Evolutionary conservation across 2,113 vertebrate species (phyloP), one percentile per base, ranked within the genome.

Genomic region (Bubalus kerabau): DNA sequence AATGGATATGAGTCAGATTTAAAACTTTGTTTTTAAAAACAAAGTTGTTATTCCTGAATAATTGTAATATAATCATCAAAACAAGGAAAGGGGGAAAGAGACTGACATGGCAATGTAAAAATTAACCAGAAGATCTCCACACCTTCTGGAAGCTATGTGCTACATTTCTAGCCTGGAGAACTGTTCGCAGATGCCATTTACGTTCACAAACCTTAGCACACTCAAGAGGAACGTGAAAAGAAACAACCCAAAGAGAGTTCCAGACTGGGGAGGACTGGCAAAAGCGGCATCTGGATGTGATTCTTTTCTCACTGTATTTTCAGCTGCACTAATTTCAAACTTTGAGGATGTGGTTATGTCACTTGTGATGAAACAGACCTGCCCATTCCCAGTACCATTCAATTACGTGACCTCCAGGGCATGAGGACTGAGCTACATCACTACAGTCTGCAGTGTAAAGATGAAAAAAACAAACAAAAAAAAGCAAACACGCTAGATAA

Each of bases 241-340:
- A 92, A 94, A 93, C 60, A 52, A 40, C 43, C 59, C 5, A 3
- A 64, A 64, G 32, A 90, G 62, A 84, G 74, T 32, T 60, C 54
- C 67, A 90, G 52, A 30, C n/a, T 80, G 62, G 59, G 43, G 21
- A 90, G n/a, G 82, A 76, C 15, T 82, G 76, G 52, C 67, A 50
- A 52, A 92, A 94, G 97, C n/a, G 26, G 94, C 87, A 28, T 96
- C 90, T 94, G 94, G 64, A 95, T 95, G 30, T 87, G 83, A 97
- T 93, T 97, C 56, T 93, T 97, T 94, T 91, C 85, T 87, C 92
- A 90, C 57, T 40, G 10, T 71, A 52, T 67, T 95, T 96, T 97
- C 81, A 88, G 60, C 54, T 86, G 78, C 50, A 40, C 60, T 64
- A 19, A 64, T 95, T 95, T 91, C 86, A 23, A 48, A 67, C 60